Evolutionary conservation across 1,140 invertebrate species (phyloP).

Genomic region (Pseudoatta argentina): DNA sequence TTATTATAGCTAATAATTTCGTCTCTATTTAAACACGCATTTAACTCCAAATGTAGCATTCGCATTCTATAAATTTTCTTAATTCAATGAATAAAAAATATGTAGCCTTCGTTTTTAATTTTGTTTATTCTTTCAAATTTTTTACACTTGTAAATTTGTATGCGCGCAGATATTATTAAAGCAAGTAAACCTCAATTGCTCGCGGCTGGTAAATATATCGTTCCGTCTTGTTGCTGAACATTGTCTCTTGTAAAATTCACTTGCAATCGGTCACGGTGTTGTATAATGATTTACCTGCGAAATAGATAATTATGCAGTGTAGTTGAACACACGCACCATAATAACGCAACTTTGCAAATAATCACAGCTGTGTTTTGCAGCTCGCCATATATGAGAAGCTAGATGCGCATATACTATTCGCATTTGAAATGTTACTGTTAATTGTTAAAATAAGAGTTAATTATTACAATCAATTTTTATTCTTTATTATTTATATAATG

Average conservation of each 20-base stretch:
- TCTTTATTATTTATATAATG: conserved; percentile 1
- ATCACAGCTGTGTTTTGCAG: conserved; percentile 21
- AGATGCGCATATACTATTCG: background rate
- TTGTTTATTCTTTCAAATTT: background rate
- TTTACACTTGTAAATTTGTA: background rate
- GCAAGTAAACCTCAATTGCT: conserved; percentile 41
- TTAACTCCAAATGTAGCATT: background rate
- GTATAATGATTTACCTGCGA: conserved; percentile 55
- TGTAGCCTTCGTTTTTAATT: background rate
- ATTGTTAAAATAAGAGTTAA: background rate
- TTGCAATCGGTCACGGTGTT: conserved; percentile 25
- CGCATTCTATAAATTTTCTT: background rate
- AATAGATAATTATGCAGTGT: conserved; percentile 53
- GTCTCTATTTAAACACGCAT: no score
- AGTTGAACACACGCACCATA: conserved; percentile 3
- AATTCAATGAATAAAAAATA: background rate
- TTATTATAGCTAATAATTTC: background rate
- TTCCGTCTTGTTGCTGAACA: conserved; percentile 44
- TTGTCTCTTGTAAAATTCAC: conserved; percentile 54
- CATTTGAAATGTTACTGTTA: conserved; percentile 4
- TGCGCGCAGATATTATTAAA: conserved; percentile 4
- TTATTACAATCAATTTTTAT: background rate
- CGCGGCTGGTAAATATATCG: conserved; percentile 17
- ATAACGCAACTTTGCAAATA: conserved; percentile 50
- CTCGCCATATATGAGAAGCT: background rate